A percentile compares a stretch with the other conserved stretches of the same genome.
These are phyloP conservation scores for Corythornis vintsioides DNA, from an alignment of 2,113 vertebrate genomes.

Conservation along the genomic window DNA sequence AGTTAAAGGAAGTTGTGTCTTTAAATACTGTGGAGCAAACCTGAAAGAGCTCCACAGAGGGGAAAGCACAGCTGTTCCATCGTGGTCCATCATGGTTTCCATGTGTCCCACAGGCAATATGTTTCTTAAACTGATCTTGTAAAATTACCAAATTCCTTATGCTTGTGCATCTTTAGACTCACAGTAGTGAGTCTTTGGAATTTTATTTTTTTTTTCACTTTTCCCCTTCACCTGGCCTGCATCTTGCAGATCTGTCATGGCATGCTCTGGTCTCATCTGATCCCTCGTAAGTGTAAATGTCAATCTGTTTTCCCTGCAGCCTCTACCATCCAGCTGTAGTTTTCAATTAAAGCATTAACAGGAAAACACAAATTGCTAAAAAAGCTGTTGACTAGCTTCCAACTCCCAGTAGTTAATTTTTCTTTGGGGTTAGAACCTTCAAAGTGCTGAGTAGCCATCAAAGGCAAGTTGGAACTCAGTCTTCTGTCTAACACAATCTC, in stretches of 20 bases:
- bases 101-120: conserved; percentile 34
- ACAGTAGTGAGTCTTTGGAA: not conserved
- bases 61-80: conserved; percentile 60
- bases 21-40: too few relatives aligned
- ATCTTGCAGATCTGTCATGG: not conserved
- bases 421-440: not conserved
- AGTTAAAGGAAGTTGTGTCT: too few relatives aligned
- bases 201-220: not conserved
- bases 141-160: conserved; percentile 59
- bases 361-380: not conserved
- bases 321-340: not conserved
- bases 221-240: not conserved
- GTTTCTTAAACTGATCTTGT: conserved; percentile 58
- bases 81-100: conserved; percentile 27
- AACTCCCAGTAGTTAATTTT: not conserved
- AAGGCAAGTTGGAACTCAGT: not conserved
- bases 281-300: not conserved
- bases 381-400: not conserved
- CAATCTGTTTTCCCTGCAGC: not conserved
- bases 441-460: not conserved
- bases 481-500: not conserved
- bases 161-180: conserved; percentile 7
- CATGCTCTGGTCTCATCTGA: not conserved
- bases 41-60: not conserved
- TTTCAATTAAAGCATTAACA: not conserved